phyloP scores from a whole-genome alignment of 1,140 invertebrate genomes.

The Leptonema lineaticorne region DNA sequence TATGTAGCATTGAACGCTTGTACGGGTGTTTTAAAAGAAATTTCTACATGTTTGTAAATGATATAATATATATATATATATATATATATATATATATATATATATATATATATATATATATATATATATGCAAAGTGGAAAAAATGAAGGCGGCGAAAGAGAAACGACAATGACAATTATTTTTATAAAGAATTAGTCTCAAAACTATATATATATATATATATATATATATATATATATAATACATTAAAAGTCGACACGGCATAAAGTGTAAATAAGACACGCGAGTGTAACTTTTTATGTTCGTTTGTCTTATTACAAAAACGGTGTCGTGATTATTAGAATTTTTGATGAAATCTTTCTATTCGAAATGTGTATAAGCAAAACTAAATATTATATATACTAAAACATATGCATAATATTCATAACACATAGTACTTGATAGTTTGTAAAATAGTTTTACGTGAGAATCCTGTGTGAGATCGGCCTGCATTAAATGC shows the following conservation, averaged over 20 bases:
- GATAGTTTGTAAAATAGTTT: too few relatives aligned
- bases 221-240: not conserved
- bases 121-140: not conserved
- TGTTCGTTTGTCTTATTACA: too few relatives aligned
- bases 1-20: not conserved
- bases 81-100: not conserved
- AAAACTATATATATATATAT: not conserved
- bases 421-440: too few relatives aligned
- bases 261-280: too few relatives aligned
- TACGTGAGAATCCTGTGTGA: not conserved
- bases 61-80: not conserved
- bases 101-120: not conserved
- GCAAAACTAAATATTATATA: too few relatives aligned
- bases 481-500: constrained; percentile 41
- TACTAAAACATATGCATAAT: too few relatives aligned
- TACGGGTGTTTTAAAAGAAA: constrained; percentile 18
- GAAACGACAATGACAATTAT: not conserved
- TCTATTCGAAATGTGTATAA: too few relatives aligned
- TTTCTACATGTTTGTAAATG: constrained; percentile 29
- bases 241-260: not conserved
- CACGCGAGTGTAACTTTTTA: too few relatives aligned
- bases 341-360: too few relatives aligned
- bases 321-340: too few relatives aligned
- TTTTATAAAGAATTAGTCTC: not conserved
- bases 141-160: not conserved